Evolutionary conservation across 2,797 vertebrate genomes (phyloP), one percentile per base, ranked within the genome.

Genomic region (Eulemur rubriventer): DNA sequence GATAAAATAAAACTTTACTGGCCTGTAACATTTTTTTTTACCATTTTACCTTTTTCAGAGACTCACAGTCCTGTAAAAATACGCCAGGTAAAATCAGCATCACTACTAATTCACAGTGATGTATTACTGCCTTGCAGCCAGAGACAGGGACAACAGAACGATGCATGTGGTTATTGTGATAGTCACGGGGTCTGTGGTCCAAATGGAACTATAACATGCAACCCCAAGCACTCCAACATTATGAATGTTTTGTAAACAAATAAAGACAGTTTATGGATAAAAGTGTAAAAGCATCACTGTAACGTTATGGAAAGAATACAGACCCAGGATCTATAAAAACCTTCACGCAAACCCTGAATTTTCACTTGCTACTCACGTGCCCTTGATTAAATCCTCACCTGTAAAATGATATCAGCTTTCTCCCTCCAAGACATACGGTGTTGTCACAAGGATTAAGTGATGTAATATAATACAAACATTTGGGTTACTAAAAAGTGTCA

Each of bases 161-260:
- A 2, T 1, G 20, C 4, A 10, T 0, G 1, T 14, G 8, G 20
- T 1, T 24, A 22, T 2, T 4, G 35, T 7, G 1, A 3, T 17
- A 2, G 14, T 48, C 12, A 17, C 30, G 3, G 9, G n/a, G 52
- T 24, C 50, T 18, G 16, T 2, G 2, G 43, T n/a, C 55, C 38
- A 17, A 7, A 17, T 0, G 2, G 67, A 75, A 52, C 18, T 43
- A 38, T 14, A 5, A 70, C 4, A 17, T 9, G n/a, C 1, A 73
- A 22, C 35, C 20, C 18, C 22, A 35, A 52, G 35, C 30, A 70
- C 4, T 4, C 30, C 35, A 52, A 35, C 26, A 7, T 20, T 4
- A 12, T 11, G 43, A 17, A 12, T 30, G 35, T 22, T 57, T 35
- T 38, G 35, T n/a, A 13, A 69, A 63, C 57, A 22, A 69, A 61